Conservation (phyloP, 2,113 vertebrate genomes). For the Thinocorus orbignyianus region DNA sequence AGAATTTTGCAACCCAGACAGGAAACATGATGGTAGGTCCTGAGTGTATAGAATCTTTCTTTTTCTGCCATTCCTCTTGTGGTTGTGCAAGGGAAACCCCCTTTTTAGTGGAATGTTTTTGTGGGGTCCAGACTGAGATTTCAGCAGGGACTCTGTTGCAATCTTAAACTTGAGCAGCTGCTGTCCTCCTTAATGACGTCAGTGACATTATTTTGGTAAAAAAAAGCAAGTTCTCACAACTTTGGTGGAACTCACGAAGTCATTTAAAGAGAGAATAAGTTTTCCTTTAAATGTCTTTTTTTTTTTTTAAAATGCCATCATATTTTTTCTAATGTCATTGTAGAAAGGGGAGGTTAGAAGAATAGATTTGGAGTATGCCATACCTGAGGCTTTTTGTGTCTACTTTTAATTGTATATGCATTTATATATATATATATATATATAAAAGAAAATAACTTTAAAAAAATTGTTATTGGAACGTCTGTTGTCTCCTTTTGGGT, state of each 20-base stretch:
- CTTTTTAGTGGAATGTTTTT: conserved; percentile 12
- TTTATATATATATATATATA: background rate
- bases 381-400: background rate
- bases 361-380: background rate
- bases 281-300: background rate
- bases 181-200: background rate
- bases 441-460: background rate
- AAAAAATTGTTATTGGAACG: background rate
- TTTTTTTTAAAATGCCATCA: background rate
- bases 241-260: background rate
- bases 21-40: background rate
- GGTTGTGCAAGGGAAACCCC: background rate
- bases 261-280: background rate
- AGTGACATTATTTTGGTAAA: background rate
- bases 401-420: background rate
- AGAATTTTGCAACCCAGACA: background rate
- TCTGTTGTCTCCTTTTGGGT: background rate
- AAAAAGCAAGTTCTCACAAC: background rate
- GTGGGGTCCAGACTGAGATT: background rate
- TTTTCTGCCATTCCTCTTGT: background rate
- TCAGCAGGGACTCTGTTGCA: background rate
- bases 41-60: background rate
- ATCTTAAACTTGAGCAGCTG: conserved; percentile 35
- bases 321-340: background rate
- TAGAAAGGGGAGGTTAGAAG: background rate